Evolutionary conservation across 2,888 invertebrate species (phyloP), one percentile per base, ranked within the genome.

Genomic region (Ochropacha duplaris): DNA sequence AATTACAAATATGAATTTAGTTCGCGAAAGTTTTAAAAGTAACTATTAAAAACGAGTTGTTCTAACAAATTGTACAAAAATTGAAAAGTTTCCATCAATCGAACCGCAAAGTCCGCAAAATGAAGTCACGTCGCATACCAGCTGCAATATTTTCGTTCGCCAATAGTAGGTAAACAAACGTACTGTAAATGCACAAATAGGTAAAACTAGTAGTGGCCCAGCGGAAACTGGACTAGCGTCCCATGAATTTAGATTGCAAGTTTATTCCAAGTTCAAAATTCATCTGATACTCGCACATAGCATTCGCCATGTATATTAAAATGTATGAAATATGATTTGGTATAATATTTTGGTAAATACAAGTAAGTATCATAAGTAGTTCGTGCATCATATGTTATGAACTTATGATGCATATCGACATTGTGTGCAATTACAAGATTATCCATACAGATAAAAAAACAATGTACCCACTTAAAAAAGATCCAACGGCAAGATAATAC

Each of bases 231-330:
- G 69, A 74, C 71, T 62, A 61, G 68, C 82, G 75, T 75, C 78
- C 85, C 80, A 88, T 90, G 88, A 90, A 90, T 90, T 88, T 89
- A 90, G 86, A 90, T 90, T 88, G 84, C 86, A 83, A 83, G 87
- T 87, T 90, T 87, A 89, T 86, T 82, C 81, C 83, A 81, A 83
- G 79, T 84, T 84, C 87, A 81, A 87, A 87, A 85, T 88, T 86
- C 83, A 84, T 79, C 76, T 77, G 72, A 81, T 84, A 79, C 72
- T 70, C 71, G 68, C 72, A 67, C 71, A 64, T 68, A 55, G 69
- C 62, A 68, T 66, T 67, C 55, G 69, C 62, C 66, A 68, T 66
- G 69, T 71, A 64, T 74, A 72, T 76, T 75, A 73, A 70, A 66
- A 69, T 68, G 62, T 58, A 61, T 61, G 61, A 64, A 65, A 69